Base-by-base conservation (phyloP, 2,797 vertebrate genomes). In the Hippopotamyrus pictus region DNA sequence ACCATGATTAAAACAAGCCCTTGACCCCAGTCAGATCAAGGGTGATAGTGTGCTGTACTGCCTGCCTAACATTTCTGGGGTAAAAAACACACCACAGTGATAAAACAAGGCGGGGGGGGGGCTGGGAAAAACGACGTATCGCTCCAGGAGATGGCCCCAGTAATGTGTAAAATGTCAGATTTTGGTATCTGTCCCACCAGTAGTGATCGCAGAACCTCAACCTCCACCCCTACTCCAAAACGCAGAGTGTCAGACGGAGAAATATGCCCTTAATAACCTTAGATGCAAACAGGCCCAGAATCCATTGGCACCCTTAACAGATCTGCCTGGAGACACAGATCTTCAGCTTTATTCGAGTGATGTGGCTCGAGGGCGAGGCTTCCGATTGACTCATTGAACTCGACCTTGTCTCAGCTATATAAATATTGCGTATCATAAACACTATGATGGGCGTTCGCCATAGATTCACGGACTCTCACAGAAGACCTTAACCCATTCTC, bases 361-460 rank as follows among this genome's bases (percentile, higher is more conserved):
- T 46, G 9, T 17, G 46, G 17, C 57, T 51, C 51, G 17, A 57
- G 62, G 59, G 50, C 82, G 22, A 25, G 11, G 33, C 17, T 48
- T 65, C 41, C 54, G 6, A 5, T 65, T 46, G 54, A 62, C 57
- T 62, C 86, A 62, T 65, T 22, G 86, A 62, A 88, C 37, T 65
- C 3, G n/a, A 88, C 86, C 17, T 19, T 41, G 54, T 46, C 86
- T 88, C n/a, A 2, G 41, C 62, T 88, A 62, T 44, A 87, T 96
- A 94, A 94, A 95, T 95, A 94, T 94, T 95, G 93, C 95, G 94
- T 95, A 95, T 94, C 95, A 95, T 96, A 95, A 95, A 95, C 94
- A 96, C 96, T 95, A 96, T 96, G 95, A 84, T 95, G 95, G 94
- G 96, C 96, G 94, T 95, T 94, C 95, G 94, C 94, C 94, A 95